Conservation (phyloP, 1,140 invertebrate genomes). For the Drosophila funebris region DNA sequence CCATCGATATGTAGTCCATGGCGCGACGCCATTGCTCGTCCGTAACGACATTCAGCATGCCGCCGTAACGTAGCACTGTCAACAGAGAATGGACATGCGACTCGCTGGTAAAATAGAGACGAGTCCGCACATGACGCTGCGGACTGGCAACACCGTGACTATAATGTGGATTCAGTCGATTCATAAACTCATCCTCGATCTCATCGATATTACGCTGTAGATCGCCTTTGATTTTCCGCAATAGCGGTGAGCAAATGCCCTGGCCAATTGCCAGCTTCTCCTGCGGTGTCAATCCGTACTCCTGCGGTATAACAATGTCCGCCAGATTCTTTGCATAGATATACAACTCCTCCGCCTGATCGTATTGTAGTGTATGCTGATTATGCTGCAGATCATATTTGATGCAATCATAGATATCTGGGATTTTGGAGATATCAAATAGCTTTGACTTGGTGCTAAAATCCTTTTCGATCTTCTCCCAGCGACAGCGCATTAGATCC, state of each 20-base stretch:
- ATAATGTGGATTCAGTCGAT: slow-evolving; percentile 97
- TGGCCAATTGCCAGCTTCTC: slow-evolving; percentile 99
- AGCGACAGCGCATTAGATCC: slow-evolving; percentile 98
- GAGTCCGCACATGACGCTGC: slow-evolving; percentile 97
- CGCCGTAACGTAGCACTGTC: slow-evolving; percentile 97
- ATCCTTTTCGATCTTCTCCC: slow-evolving; percentile 99
- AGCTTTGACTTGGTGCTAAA: slow-evolving; percentile 95
- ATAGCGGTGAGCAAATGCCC: slow-evolving; percentile 97
- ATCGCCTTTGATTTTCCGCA: slow-evolving; percentile 98
- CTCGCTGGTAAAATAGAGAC: slow-evolving; percentile 99
- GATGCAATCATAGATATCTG: slow-evolving; percentile 99
- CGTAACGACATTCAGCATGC: slow-evolving; percentile 93
- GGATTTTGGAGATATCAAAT: slow-evolving; percentile 99
- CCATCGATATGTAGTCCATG: slow-evolving; percentile 98
- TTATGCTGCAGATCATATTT: slow-evolving; percentile 99
- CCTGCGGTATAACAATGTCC: slow-evolving; percentile 99
- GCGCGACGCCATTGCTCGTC: slow-evolving; percentile 99
- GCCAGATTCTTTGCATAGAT: slow-evolving; percentile 97
- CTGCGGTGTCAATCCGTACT: slow-evolving; percentile 97
- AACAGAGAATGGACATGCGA: slow-evolving; percentile 99
- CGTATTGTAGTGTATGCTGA: slow-evolving; percentile 96
- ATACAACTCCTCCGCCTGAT: slow-evolving; percentile 97
- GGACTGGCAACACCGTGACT: slow-evolving; percentile 99
- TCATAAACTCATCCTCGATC: slow-evolving; percentile 94
- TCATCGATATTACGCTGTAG: slow-evolving; percentile 96